A percentile compares a stretch with the other conserved stretches of the same genome.
Evolutionary conservation across 2,113 vertebrate species (phyloP).

Genomic region (Tyrannus savana): DNA sequence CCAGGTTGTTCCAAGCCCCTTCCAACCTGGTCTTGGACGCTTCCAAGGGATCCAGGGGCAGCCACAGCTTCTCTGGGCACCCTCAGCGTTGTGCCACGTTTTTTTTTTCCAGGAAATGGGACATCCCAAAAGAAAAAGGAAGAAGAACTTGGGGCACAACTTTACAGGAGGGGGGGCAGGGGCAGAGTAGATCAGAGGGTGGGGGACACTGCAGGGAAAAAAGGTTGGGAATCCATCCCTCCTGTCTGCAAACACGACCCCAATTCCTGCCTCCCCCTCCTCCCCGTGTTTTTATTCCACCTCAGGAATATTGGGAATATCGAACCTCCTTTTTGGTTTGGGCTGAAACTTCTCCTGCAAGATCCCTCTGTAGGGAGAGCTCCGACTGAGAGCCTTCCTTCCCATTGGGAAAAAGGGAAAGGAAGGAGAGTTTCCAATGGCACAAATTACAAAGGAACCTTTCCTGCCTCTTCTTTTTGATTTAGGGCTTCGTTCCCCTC

Average conservation of each 20-base stretch:
- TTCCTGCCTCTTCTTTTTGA: background rate
- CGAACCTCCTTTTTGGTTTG: background rate
- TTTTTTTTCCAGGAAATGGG: background rate
- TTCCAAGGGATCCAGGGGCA: background rate
- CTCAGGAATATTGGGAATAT: background rate
- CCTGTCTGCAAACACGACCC: background rate
- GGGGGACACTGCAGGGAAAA: background rate
- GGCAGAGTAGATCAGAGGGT: background rate
- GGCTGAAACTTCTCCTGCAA: background rate
- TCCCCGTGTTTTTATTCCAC: background rate
- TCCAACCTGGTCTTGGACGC: background rate
- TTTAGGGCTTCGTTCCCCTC: background rate
- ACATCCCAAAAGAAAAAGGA: too few relatives aligned
- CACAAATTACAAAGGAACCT: background rate
- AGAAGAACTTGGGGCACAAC: background rate
- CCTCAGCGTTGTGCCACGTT: background rate
- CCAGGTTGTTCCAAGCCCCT: background rate
- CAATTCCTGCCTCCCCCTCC: background rate
- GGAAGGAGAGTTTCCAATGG: background rate
- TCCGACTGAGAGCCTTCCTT: conserved; percentile 17
- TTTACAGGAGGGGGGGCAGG: background rate
- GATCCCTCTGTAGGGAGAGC: background rate
- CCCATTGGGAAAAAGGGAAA: background rate
- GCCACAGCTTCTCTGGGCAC: background rate
- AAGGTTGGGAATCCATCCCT: background rate